Percentiles rank a stretch among this genome's conserved stretches.
Conservation (phyloP, 2,113 vertebrate species). For the Jacana jacana region DNA sequence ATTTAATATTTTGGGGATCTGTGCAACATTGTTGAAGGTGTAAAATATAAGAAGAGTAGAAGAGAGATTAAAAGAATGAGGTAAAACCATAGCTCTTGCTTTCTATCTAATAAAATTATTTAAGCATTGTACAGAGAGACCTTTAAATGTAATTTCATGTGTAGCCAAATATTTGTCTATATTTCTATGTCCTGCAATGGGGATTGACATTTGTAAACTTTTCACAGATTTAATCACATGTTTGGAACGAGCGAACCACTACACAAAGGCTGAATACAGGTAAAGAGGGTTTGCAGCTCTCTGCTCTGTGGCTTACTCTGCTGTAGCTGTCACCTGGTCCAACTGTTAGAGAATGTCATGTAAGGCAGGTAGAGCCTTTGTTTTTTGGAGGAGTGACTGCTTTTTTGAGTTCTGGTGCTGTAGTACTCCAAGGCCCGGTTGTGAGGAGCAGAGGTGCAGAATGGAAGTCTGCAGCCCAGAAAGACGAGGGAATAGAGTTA, state of each 20-base stretch:
- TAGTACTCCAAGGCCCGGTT: not conserved
- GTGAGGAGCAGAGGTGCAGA: not conserved
- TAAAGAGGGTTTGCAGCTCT: constrained; percentile 56
- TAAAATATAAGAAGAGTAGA: not conserved
- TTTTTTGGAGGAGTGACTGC: not conserved
- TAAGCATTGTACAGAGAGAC: not conserved
- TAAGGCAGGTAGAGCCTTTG: not conserved
- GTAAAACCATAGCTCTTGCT: not conserved
- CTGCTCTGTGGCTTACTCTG: not conserved
- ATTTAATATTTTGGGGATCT: not conserved
- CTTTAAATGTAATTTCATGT: not conserved
- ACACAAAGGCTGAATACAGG: constrained; percentile 79
- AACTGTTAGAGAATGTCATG: not conserved
- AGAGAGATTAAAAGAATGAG: not conserved
- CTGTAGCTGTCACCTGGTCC: not conserved
- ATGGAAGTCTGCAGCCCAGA: not conserved
- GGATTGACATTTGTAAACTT: constrained; percentile 48
- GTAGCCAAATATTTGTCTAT: not conserved
- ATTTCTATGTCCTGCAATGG: not conserved
- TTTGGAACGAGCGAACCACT: constrained; percentile 81
- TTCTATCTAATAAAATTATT: not conserved
- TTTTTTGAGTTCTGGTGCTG: not conserved
- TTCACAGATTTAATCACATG: constrained; percentile 85
- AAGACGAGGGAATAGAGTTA: not conserved
- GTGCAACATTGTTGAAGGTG: not conserved